These are phyloP conservation scores for Fragum sueziense DNA, from an alignment of 2,888 invertebrate genomes.

Conservation along the genomic window DNA sequence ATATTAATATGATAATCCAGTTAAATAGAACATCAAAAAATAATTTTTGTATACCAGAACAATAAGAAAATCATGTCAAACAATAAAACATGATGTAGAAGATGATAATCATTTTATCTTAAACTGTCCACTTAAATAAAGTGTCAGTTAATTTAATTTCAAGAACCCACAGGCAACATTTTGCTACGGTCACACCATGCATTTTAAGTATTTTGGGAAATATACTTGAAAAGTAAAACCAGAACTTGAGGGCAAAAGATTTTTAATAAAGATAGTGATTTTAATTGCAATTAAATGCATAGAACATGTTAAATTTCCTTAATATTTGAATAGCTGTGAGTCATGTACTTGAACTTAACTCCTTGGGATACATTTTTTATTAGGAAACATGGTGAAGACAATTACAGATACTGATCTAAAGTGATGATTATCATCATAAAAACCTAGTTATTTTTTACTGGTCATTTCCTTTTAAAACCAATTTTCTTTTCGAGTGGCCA, in stretches of 20 bases:
- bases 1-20: constrained; percentile 1
- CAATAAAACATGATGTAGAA: constrained; percentile 13
- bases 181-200: neutral
- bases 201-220: neutral
- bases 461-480: constrained; percentile 8
- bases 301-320: constrained; percentile 53
- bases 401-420: constrained; percentile 21
- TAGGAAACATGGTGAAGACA: constrained; percentile 19
- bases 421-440: constrained; percentile 23
- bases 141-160: constrained; percentile 12
- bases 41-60: neutral
- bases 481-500: constrained; percentile 3
- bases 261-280: constrained; percentile 53
- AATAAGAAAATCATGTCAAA: neutral
- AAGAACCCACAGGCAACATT: neutral
- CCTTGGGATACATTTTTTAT: constrained; percentile 21
- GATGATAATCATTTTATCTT: constrained; percentile 19
- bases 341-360: constrained; percentile 25
- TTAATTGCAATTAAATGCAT: constrained; percentile 56
- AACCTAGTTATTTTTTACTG: constrained; percentile 17
- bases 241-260: constrained; percentile 41
- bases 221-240: neutral
- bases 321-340: constrained; percentile 60
- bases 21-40: constrained; percentile 21
- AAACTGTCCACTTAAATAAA: constrained; percentile 9